Evolutionary conservation across 2,797 vertebrate genomes (phyloP).

Genomic region (Poeciliopsis infans): DNA sequence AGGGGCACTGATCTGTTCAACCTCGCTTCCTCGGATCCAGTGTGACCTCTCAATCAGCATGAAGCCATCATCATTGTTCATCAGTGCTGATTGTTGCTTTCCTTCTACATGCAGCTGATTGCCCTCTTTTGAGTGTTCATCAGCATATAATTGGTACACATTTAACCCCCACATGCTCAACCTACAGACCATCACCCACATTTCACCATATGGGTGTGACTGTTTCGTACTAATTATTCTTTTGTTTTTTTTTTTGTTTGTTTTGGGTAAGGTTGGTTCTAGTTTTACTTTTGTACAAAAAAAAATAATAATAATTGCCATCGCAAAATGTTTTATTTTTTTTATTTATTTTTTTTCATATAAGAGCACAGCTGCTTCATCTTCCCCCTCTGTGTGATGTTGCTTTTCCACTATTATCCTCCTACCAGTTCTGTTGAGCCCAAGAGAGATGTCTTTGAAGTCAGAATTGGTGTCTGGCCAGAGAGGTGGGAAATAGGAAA

Average conservation of each 20-base stretch:
- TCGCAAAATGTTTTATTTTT: conserved; percentile 15
- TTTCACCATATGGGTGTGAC: neutral
- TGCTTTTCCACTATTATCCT: conserved; percentile 60
- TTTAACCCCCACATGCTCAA: conserved; percentile 15
- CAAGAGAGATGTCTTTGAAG: conserved; percentile 66
- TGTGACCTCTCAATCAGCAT: conserved; percentile 46
- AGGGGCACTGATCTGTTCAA: neutral
- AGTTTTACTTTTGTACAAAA: conserved; percentile 15
- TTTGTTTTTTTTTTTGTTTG: neutral
- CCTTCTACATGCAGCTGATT: conserved; percentile 43
- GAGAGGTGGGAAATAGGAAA: conserved; percentile 67
- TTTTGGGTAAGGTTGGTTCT: neutral
- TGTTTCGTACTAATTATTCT: neutral
- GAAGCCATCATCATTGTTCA: conserved; percentile 42
- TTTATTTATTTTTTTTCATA: neutral
- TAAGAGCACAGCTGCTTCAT: conserved; percentile 24
- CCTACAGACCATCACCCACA: conserved; percentile 4
- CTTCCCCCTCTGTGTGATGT: conserved; percentile 31
- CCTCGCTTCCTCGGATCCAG: conserved; percentile 3
- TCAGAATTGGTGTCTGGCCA: conserved; percentile 67
- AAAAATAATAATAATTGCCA: neutral
- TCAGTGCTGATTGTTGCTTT: conserved; percentile 51
- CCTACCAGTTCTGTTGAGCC: conserved; percentile 50
- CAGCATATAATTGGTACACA: conserved; percentile 32
- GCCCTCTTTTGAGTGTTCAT: conserved; percentile 40